Base-by-base conservation (phyloP, 2,888 invertebrate genomes). In the Volucella bombylans region DNA sequence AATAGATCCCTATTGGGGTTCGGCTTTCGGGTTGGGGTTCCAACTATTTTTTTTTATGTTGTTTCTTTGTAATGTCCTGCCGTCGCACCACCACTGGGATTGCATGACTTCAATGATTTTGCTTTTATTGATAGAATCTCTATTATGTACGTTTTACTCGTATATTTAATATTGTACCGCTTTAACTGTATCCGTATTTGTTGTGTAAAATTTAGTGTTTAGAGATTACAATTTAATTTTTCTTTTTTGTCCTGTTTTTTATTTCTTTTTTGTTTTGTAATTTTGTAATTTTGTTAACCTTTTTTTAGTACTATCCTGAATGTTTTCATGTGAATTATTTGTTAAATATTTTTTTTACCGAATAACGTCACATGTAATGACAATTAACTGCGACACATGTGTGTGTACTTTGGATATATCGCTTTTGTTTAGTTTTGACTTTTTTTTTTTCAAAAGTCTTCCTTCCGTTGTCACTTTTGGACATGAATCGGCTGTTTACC, bases 31-130 rank as follows among this genome's bases (percentile, higher is more conserved):
- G 31, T 45, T 12, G 45, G 45, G 12, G 45, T 45, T n/a, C 45
- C 4, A n/a, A n/a, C 11, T 45, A 45, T 4, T 4, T n/a, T 1
- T 45, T 45, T 45, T 12, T n/a, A n/a, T 12, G 45, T 12, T 45
- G 4, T 12, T n/a, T 45, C 45, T n/a, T n/a, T n/a, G n/a, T 31
- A 6, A 31, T 31, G 31, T 31, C 31, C 15, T 15, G 41, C 14
- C 11, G 15, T 23, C 12, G 15, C 15, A 45, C 52, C 72, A 47
- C 49, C 65, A 61, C 55, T 61, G 71, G 71, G 64, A 79, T 83
- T 83, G 83, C 83, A 83, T 83, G 83, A 76, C 69, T 80, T 71
- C 79, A 83, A 83, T 79, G 69, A 59, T 52, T 73, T 79, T 80
- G 80, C 83, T 74, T 61, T 55, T 76, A 74, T 71, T 76, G 83